phyloP scores from a whole-genome alignment of 2,888 invertebrate species.

The Toxonevra muliebris region DNA sequence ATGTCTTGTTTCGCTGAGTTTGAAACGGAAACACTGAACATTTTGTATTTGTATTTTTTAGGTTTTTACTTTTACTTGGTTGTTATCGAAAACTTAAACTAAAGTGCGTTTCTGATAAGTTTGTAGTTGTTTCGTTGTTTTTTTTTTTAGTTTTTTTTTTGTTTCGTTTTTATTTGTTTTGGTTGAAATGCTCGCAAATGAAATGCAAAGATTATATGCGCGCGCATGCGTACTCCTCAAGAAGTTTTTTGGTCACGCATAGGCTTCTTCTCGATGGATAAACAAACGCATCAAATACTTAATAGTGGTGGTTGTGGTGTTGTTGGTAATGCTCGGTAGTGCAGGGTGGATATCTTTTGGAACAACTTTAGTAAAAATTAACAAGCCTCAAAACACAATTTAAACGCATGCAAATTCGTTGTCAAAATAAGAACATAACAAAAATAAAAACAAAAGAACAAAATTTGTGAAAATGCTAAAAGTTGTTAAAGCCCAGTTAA shows the following conservation, averaged over 20 bases:
- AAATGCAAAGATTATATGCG: constrained; percentile 39
- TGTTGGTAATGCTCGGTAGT: background rate
- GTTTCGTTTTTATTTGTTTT: background rate
- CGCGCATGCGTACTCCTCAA: constrained; percentile 39
- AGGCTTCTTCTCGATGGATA: constrained; percentile 30
- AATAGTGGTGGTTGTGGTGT: background rate
- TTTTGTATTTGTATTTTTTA: constrained; percentile 45
- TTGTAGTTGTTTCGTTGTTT: constrained; percentile 17
- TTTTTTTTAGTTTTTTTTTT: constrained; percentile 16
- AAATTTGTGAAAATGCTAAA: constrained; percentile 1
- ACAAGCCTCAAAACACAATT: constrained; percentile 61
- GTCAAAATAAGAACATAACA: constrained; percentile 34
- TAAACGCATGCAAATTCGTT: constrained; percentile 61
- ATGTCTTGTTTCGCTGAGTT: constrained; percentile 62
- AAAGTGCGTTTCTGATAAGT: constrained; percentile 23
- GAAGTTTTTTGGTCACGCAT: constrained; percentile 39
- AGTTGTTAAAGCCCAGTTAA: constrained; percentile 5
- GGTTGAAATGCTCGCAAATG: background rate
- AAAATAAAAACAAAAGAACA: constrained; percentile 3
- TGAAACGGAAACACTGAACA: constrained; percentile 61
- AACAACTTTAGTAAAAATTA: constrained; percentile 54
- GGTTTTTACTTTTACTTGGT: constrained; percentile 50
- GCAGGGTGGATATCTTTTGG: constrained; percentile 14
- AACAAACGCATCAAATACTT: constrained; percentile 17
- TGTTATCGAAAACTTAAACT: constrained; percentile 5